Percentiles rank a stretch among this genome's conserved stretches.
Evolutionary conservation across 1,140 invertebrate species (phyloP).

Genomic region (Zophobas atratus): DNA sequence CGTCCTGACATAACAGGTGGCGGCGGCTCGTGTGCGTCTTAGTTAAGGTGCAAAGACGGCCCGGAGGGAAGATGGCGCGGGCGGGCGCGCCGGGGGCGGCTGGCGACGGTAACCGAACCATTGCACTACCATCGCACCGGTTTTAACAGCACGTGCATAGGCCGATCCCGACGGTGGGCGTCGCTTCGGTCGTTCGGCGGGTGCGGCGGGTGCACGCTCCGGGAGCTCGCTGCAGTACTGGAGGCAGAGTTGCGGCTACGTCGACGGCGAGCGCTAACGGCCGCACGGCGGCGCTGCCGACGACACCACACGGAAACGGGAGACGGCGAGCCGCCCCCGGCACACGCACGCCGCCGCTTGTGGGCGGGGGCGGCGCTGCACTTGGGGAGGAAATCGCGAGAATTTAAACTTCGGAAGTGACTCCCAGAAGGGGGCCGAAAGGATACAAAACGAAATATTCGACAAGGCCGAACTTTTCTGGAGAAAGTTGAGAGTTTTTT

Average conservation of each 20-base stretch:
- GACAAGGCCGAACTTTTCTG: no score
- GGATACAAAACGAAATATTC: no score
- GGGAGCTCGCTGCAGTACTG: slow-evolving; percentile 48
- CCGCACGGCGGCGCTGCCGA: slow-evolving; percentile 40
- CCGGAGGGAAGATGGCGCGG: slow-evolving; percentile 27
- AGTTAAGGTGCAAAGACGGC: slow-evolving; percentile 16
- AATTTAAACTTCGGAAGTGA: background rate
- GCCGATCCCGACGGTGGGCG: slow-evolving; percentile 5
- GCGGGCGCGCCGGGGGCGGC: slow-evolving; percentile 6
- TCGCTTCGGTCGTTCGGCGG: background rate
- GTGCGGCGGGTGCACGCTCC: slow-evolving; percentile 15
- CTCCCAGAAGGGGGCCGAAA: no score
- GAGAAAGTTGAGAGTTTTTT: no score
- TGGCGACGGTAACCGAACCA: slow-evolving; percentile 12
- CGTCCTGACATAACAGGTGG: slow-evolving; percentile 34
- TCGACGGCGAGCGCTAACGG: slow-evolving; percentile 19
- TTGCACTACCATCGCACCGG: slow-evolving; percentile 7
- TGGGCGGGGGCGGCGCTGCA: background rate
- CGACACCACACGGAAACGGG: background rate
- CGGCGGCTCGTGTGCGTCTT: background rate
- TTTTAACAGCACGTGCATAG: slow-evolving; percentile 31
- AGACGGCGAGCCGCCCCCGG: slow-evolving; percentile 21
- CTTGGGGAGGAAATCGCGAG: background rate
- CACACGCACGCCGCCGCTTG: background rate
- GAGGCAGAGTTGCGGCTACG: slow-evolving; percentile 23